Percentiles rank a stretch among this genome's conserved stretches.
phyloP scores from a whole-genome alignment of 2,113 vertebrate genomes.

The Jacana jacana region DNA sequence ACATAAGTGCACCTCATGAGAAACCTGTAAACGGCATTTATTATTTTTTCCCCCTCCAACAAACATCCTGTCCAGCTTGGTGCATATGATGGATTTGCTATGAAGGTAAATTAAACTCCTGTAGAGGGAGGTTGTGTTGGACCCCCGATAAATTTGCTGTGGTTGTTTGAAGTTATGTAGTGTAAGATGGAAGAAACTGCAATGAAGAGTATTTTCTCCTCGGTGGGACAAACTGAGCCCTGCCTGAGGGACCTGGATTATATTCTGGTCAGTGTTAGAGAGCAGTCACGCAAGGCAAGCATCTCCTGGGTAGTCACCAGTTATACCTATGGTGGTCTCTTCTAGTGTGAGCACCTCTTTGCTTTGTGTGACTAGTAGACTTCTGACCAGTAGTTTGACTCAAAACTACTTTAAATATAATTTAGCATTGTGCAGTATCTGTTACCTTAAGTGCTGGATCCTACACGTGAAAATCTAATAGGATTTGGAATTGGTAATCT shows the following conservation, averaged over 20 bases:
- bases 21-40: neutral
- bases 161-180: neutral
- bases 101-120: neutral
- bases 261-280: neutral
- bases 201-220: neutral
- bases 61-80: neutral
- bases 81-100: neutral
- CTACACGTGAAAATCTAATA: neutral
- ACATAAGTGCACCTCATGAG: neutral
- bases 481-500: neutral
- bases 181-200: neutral
- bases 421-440: accelerated
- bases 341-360: neutral
- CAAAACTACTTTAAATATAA: neutral
- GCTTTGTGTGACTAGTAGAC: neutral
- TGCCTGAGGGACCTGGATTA: neutral
- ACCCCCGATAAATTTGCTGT: neutral
- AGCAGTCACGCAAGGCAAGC: accelerated
- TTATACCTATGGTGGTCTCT: neutral
- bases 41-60: no score
- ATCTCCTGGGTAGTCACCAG: neutral
- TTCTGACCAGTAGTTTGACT: neutral
- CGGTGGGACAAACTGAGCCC: neutral
- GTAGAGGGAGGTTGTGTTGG: neutral
- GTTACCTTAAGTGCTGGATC: neutral